Evolutionary conservation across 2,888 invertebrate species (phyloP), one percentile per base, ranked within the genome.

Genomic region (Hedya salicella): DNA sequence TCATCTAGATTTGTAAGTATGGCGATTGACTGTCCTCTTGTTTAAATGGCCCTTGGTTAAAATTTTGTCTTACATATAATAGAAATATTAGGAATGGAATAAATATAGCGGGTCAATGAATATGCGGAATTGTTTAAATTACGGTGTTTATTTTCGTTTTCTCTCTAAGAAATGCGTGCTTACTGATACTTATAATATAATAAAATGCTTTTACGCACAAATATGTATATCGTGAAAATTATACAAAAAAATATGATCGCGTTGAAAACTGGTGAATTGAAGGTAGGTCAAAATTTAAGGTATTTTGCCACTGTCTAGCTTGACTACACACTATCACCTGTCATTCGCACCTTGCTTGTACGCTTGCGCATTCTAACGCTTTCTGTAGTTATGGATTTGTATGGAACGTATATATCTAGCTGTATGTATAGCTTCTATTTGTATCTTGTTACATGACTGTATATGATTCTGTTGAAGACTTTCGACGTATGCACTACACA

Each of bases 331-430:
- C 56, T 62, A 11, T 44, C 17, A 44, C 14, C 11, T 63, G 14
- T 39, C 57, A 59, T 57, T 30, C 40, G 40, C 13, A 36, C 9
- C 36, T 54, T 40, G 64, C 64, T 50, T 49, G n/a, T 46, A 13
- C 54, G 81, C 81, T 81, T 82, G 76, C 77, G 80, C 81, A 71
- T 74, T 76, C 66, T 64, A 68, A 77, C 78, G 57, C 50, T 57
- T 64, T 80, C 77, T 66, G 68, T 75, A 69, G 70, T 65, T 67
- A 59, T 59, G 25, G 25, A 25, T 25, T 36, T 72, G 70, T 66
- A 50, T 52, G 59, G 62, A 16, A 68, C 67, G 54, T 70, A 57
- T 69, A 48, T 62, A 50, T 42, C 61, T 68, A n/a, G 67, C 69
- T 57, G 42, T 64, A 42, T 52, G 62, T 50, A 36, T 40, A 4